phyloP scores from a whole-genome alignment of 2,113 vertebrate genomes.

The Oncorhynchus mykiss region DNA sequence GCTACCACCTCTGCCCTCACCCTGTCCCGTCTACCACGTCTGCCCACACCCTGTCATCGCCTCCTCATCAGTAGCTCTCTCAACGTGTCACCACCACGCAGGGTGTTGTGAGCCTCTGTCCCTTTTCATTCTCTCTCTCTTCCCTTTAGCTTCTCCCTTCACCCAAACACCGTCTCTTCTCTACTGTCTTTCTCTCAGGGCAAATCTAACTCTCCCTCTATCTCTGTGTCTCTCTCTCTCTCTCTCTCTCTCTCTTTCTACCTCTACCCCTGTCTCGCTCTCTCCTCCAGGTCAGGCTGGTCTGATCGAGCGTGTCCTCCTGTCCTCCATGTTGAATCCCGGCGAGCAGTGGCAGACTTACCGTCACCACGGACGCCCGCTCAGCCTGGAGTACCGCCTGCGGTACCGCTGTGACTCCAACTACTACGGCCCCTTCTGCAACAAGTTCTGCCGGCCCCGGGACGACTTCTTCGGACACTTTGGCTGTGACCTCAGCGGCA shows the following conservation, averaged over 20 bases:
- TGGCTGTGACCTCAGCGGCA: constrained; percentile 77
- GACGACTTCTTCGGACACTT: constrained; percentile 81
- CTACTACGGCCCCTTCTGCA: constrained; percentile 78
- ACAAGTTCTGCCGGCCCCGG: constrained; percentile 72
- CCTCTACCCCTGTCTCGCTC: neutral
- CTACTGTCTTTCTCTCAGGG: too few relatives aligned
- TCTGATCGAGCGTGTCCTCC: constrained; percentile 76
- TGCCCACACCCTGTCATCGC: neutral
- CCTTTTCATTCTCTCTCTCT: neutral
- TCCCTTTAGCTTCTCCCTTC: neutral
- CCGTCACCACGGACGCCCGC: constrained; percentile 72
- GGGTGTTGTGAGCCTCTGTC: neutral
- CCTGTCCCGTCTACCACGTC: neutral
- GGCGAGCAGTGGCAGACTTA: constrained; percentile 76
- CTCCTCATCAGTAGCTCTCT: neutral
- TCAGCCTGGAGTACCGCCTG: constrained; percentile 77
- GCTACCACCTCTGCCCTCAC: neutral
- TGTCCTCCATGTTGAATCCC: constrained; percentile 79
- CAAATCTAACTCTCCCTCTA: neutral
- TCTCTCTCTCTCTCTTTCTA: neutral
- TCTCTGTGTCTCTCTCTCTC: neutral
- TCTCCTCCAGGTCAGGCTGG: constrained; percentile 65
- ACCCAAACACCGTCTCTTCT: neutral
- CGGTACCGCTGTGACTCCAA: constrained; percentile 77
- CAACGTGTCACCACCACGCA: too few relatives aligned